A percentile compares a stretch with the other conserved stretches of the same genome.
Conservation (phyloP, 2,113 vertebrate genomes). For the Sylvia atricapilla region DNA sequence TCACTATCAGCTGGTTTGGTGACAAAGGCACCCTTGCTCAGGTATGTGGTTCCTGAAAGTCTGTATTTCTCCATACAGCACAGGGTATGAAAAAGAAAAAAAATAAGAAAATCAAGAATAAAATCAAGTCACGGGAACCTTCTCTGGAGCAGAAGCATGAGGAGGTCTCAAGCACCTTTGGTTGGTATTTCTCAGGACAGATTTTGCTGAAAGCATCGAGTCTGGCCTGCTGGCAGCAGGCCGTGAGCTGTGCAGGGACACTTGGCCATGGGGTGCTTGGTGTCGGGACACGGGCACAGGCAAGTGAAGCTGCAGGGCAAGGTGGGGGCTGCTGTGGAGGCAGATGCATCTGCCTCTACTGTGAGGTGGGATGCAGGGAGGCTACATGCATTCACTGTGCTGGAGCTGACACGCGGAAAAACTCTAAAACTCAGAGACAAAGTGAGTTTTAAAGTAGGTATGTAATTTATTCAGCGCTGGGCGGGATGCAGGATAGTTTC, state of each 20-base stretch:
- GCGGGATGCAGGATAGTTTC: too few species aligned
- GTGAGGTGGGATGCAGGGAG: neutral
- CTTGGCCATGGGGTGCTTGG: too few species aligned
- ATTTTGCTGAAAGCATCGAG: neutral
- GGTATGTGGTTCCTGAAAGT: neutral
- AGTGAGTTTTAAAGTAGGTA: too few species aligned
- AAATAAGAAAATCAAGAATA: slow-evolving; percentile 82
- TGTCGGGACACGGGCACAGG: neutral
- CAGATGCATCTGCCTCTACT: neutral
- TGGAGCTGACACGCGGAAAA: neutral
- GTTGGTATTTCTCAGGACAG: slow-evolving; percentile 63
- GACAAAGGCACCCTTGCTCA: neutral
- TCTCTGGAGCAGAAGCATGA: slow-evolving; percentile 50
- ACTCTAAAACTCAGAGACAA: too few species aligned
- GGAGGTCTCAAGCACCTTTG: slow-evolving; percentile 81
- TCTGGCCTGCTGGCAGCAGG: rapidly evolving
- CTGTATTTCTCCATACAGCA: slow-evolving; percentile 14
- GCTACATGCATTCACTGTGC: rapidly evolving
- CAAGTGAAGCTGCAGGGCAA: neutral
- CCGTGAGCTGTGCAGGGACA: rapidly evolving
- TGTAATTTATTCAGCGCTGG: too few species aligned
- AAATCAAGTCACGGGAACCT: slow-evolving; percentile 79
- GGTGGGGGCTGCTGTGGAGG: neutral
- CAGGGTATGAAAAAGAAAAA: slow-evolving; percentile 76
- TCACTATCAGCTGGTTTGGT: neutral